phyloP scores from a whole-genome alignment of 2,888 invertebrate species.

The Pachycephus smyrnensis region DNA sequence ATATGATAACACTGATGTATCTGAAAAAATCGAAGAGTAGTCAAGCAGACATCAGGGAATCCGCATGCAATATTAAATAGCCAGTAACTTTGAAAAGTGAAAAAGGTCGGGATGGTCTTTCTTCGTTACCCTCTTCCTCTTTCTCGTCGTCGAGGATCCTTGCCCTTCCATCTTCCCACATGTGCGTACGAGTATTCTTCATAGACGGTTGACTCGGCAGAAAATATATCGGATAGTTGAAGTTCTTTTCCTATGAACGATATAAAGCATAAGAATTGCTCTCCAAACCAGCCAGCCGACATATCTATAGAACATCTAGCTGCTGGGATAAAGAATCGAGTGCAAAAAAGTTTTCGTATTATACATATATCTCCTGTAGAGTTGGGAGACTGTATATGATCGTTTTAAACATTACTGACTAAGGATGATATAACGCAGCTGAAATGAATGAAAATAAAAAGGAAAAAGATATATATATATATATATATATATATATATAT shows the following conservation, averaged over 20 bases:
- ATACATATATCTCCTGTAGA: not conserved
- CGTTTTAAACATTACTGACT: no score
- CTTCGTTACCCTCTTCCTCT: not conserved
- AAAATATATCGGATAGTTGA: slow-evolving; percentile 7
- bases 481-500: no score
- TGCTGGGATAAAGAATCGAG: no score
- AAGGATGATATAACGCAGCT: no score
- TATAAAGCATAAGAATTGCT: no score
- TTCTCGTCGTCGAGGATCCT: not conserved
- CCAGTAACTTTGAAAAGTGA: not conserved
- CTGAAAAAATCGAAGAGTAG: no score
- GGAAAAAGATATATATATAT: no score
- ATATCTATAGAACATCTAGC: no score
- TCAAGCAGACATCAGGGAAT: not conserved
- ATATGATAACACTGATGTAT: no score
- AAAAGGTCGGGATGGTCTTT: not conserved
- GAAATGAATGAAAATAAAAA: no score
- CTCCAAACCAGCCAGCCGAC: no score
- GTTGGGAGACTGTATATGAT: no score
- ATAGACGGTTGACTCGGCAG: slow-evolving; percentile 15
- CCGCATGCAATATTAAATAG: not conserved
- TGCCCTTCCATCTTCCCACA: slow-evolving; percentile 4
- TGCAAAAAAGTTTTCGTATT: not conserved
- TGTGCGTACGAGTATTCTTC: not conserved
- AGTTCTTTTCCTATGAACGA: not conserved